These are phyloP conservation scores for Knipowitschia caucasica DNA, from an alignment of 2,797 vertebrate genomes.

Conservation along the genomic window DNA sequence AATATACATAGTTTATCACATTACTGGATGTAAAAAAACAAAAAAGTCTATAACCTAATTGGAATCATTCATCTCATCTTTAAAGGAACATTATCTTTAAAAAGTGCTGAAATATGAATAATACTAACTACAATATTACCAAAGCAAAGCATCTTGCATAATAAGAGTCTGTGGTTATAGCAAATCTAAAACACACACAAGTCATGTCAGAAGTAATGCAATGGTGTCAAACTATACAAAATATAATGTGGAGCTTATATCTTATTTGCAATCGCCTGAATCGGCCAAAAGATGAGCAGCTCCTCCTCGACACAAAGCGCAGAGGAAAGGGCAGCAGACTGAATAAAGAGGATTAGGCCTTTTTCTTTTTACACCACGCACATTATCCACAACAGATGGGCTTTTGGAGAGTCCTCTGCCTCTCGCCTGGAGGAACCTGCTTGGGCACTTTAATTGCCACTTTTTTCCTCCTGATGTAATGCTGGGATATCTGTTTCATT, in stretches of 20 bases:
- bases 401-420: conserved; percentile 75
- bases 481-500: conserved; percentile 95
- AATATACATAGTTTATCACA: too few relatives aligned
- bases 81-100: too few relatives aligned
- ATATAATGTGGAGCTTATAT: not conserved
- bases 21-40: too few relatives aligned
- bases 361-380: conserved; percentile 79
- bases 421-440: conserved; percentile 84
- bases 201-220: too few relatives aligned
- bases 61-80: too few relatives aligned
- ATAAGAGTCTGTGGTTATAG: too few relatives aligned
- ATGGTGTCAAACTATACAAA: too few relatives aligned
- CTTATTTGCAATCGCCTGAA: not conserved
- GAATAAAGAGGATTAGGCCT: conserved; percentile 80
- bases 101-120: too few relatives aligned
- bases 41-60: too few relatives aligned
- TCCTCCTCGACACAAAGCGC: conserved; percentile 47
- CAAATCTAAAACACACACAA: too few relatives aligned
- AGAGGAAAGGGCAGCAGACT: conserved; percentile 66
- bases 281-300: conserved; percentile 35
- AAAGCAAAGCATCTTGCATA: too few relatives aligned
- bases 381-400: conserved; percentile 85
- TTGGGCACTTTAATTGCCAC: conserved; percentile 94
- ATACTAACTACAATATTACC: too few relatives aligned
- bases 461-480: conserved; percentile 92